phyloP scores from a whole-genome alignment of 1,140 invertebrate genomes.

The Bombus vancouverensis region DNA sequence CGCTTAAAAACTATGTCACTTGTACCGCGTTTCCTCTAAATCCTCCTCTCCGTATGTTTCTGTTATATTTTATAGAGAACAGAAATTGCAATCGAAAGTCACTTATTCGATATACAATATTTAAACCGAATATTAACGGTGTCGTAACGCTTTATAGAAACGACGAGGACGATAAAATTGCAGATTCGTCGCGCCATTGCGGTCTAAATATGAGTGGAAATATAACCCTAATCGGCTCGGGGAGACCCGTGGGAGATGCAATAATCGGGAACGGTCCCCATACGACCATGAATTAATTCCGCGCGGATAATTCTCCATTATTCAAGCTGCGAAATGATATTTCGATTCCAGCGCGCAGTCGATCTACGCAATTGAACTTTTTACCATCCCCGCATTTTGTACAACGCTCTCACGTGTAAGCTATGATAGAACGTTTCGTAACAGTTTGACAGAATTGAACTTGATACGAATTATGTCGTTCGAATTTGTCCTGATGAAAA shows the following conservation, averaged over 20 bases:
- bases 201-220: slow-evolving; percentile 50
- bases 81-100: background rate
- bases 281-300: slow-evolving; percentile 67
- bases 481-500: background rate
- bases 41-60: too few species aligned
- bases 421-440: background rate
- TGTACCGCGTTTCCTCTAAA: too few species aligned
- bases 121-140: background rate
- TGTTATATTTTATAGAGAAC: background rate
- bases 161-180: slow-evolving; percentile 27
- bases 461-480: background rate
- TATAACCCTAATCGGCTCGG: slow-evolving; percentile 58
- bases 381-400: background rate
- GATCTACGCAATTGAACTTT: slow-evolving; percentile 42
- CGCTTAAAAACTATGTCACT: too few species aligned
- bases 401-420: background rate
- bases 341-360: slow-evolving; percentile 43
- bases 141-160: background rate
- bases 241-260: slow-evolving; percentile 46
- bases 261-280: slow-evolving; percentile 63
- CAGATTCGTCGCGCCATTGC: slow-evolving; percentile 14
- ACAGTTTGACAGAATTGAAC: too few species aligned
- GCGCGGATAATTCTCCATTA: slow-evolving; percentile 72
- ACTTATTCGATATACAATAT: background rate
- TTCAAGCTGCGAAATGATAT: slow-evolving; percentile 71